phyloP scores from a whole-genome alignment of 2,113 vertebrate species.

The Crotalus horridus region DNA sequence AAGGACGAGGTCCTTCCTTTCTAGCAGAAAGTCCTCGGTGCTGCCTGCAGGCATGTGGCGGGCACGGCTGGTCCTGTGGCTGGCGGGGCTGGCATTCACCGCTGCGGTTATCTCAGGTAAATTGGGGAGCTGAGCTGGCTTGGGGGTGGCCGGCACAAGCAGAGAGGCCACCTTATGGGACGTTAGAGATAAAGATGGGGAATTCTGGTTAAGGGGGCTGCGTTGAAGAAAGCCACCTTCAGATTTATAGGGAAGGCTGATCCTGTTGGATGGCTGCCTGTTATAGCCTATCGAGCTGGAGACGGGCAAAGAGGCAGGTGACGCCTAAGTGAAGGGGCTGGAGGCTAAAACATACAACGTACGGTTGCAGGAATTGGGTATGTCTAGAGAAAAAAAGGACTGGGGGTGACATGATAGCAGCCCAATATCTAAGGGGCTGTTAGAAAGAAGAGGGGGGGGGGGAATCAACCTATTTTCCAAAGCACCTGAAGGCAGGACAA shows the following conservation, averaged over 20 bases:
- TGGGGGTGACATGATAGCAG: no score
- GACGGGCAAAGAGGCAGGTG: neutral
- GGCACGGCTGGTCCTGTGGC: neutral
- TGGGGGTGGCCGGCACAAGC: neutral
- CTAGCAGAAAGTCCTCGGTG: rapidly evolving
- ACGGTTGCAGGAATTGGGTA: no score
- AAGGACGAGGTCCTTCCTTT: neutral
- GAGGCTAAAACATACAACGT: no score
- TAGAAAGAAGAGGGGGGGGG: no score
- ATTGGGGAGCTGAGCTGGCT: neutral
- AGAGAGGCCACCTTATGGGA: no score
- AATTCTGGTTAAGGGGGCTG: neutral
- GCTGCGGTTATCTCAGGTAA: conserved; percentile 12
- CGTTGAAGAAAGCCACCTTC: neutral
- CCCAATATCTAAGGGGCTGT: no score
- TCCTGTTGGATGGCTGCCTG: neutral
- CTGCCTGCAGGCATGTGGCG: neutral
- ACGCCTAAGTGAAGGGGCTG: no score
- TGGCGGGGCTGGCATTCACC: neutral
- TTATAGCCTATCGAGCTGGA: neutral
- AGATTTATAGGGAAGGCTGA: neutral
- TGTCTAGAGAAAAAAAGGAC: no score
- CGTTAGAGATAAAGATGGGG: rapidly evolving
- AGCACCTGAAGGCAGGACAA: no score
- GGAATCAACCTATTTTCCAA: no score